A percentile compares a stretch with the other conserved stretches of the same genome.
phyloP scores from a whole-genome alignment of 2,797 vertebrate species.

The Ctenochaetus hawaiiensis region DNA sequence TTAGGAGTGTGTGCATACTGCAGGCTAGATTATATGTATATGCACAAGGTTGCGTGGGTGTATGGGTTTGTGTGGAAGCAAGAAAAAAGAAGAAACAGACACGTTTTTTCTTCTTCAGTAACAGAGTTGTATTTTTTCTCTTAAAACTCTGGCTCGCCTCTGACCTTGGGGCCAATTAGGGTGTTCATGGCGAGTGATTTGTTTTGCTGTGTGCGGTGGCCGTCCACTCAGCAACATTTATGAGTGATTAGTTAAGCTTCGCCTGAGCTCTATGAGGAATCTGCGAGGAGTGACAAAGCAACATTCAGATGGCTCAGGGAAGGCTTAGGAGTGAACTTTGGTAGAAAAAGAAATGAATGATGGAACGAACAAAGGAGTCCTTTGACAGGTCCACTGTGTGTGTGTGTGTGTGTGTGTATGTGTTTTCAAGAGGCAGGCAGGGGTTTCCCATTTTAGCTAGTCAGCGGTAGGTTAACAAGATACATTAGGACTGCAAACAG shows the following conservation, averaged over 20 bases:
- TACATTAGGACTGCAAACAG: slow-evolving; percentile 33
- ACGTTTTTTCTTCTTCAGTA: slow-evolving; percentile 13
- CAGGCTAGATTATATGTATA: slow-evolving; percentile 10
- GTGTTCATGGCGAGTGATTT: slow-evolving; percentile 73
- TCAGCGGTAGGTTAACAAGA: slow-evolving; percentile 68
- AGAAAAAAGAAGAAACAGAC: slow-evolving; percentile 36
- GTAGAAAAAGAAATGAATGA: slow-evolving; percentile 72
- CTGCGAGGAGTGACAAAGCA: slow-evolving; percentile 78
- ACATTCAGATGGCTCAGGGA: slow-evolving; percentile 76
- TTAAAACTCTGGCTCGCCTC: slow-evolving; percentile 48
- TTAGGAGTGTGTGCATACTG: slow-evolving; percentile 13
- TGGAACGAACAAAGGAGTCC: slow-evolving; percentile 75
- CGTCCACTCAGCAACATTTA: slow-evolving; percentile 81
- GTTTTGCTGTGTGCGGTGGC: slow-evolving; percentile 70
- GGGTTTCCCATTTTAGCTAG: slow-evolving; percentile 66
- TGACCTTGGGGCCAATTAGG: slow-evolving; percentile 78
- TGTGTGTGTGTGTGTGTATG: slow-evolving; percentile 42
- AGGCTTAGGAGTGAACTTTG: slow-evolving; percentile 77
- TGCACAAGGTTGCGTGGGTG: background rate
- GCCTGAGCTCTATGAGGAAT: slow-evolving; percentile 78
- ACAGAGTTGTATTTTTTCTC: slow-evolving; percentile 32
- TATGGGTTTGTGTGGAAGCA: slow-evolving; percentile 27
- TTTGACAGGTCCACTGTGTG: slow-evolving; percentile 70
- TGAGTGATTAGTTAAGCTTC: slow-evolving; percentile 84
- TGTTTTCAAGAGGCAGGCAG: slow-evolving; percentile 54